Evolutionary conservation across 1,140 invertebrate genomes (phyloP).

Genomic region (Zaprionus davidi): DNA sequence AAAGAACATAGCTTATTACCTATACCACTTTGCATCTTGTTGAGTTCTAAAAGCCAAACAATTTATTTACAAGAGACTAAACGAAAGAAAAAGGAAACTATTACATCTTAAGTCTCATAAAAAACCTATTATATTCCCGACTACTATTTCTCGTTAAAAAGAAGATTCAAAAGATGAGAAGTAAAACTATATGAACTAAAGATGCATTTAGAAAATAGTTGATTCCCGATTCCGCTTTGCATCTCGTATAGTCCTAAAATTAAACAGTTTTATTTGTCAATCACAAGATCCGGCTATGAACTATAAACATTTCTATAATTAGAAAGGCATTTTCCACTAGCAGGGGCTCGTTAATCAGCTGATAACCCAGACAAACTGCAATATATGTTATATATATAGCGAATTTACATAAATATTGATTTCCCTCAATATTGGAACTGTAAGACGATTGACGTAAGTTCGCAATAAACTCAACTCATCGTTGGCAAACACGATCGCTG

Average conservation of each 20-base stretch:
- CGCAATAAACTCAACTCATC: constrained; percentile 41
- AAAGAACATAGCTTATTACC: no score
- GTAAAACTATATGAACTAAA: background rate
- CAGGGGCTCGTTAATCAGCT: constrained; percentile 36
- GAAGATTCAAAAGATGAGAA: background rate
- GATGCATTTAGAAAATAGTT: background rate
- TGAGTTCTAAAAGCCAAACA: no score
- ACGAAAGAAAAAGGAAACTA: no score
- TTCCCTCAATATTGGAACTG: constrained; percentile 40
- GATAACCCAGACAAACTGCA: constrained; percentile 18
- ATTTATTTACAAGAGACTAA: no score
- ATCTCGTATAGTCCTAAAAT: constrained; percentile 4
- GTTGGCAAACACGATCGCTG: constrained; percentile 13
- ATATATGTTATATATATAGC: constrained; percentile 1
- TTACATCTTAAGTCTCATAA: no score
- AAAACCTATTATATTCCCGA: no score
- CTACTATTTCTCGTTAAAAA: no score
- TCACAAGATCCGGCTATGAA: constrained; percentile 35
- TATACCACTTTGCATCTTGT: no score
- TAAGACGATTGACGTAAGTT: constrained; percentile 41
- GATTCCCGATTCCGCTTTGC: background rate
- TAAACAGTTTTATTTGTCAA: background rate
- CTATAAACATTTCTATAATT: constrained; percentile 41
- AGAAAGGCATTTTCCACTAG: constrained; percentile 45
- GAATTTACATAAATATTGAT: constrained; percentile 16